Base-by-base conservation (phyloP, 2,888 invertebrate species). In the Vanessa cardui region DNA sequence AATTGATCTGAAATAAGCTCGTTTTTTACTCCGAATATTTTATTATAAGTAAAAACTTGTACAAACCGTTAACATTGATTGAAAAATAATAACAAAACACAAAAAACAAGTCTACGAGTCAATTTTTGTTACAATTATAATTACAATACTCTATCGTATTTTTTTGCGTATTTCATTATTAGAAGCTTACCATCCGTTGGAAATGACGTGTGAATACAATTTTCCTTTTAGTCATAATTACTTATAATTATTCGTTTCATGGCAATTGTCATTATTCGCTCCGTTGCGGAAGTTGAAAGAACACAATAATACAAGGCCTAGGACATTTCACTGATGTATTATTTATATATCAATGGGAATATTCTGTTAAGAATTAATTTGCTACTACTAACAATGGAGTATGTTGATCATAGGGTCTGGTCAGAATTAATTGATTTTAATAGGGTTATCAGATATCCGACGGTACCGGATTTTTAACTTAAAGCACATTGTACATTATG, bases 221-320 rank as follows among this genome's bases (percentile, higher is more conserved):
- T 58, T 64, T 26, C 64, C 58, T 58, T 39, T 50, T 50, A 64
- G 59, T 64, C 44, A 58, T 50, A 45, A 64, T 64, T 64, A 52
- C 21, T 39, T 58, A 58, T 58, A 64, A 49, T 58, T 21, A 58
- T 44, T 58, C 47, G 33, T 58, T 64, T 47, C 49, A 64, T 58
- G 58, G 16, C 47, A 31, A 18, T 49, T 49, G 54, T 54, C 31
- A 54, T 54, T 54, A 54, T 54, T 20, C 31, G 31, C 54, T 26
- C 16, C 54, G 39, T 39, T 56, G 56, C 56, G 56, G 56, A 56
- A 56, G 39, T 39, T 56, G 52, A 52, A 52, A 39, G 31, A 54
- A 54, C 52, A 56, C 50, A 58, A 56, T 56, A 33, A 1, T 26
- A 52, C 56, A 39, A 56, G 56, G 56, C 4, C 56, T 56, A 56